A percentile compares a stretch with the other conserved stretches of the same genome.
Evolutionary conservation across 2,888 invertebrate genomes (phyloP).

Genomic region (Heterodera filipjevi): DNA sequence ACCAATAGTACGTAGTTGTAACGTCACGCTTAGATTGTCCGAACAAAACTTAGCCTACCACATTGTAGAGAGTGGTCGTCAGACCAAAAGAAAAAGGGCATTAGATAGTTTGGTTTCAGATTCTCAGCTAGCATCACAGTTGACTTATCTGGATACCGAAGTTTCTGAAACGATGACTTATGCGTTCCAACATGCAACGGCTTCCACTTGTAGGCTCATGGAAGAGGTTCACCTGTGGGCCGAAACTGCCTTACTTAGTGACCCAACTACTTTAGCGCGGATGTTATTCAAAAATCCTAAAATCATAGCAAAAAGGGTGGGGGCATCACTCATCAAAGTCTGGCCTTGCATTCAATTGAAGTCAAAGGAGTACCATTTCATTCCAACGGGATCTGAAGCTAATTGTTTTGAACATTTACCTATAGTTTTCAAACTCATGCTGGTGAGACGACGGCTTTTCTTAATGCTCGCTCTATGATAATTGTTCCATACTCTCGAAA

Average conservation of each 20-base stretch:
- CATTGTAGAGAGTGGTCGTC: neutral
- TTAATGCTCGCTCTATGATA: conserved; percentile 3
- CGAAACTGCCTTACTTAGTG: neutral
- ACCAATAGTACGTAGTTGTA: neutral
- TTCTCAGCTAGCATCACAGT: neutral
- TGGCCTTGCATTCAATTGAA: neutral
- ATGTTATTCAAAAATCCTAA: neutral
- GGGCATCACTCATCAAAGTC: neutral
- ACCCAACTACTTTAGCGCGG: conserved; percentile 5
- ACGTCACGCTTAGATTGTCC: neutral
- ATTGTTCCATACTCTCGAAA: neutral
- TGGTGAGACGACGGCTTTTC: neutral
- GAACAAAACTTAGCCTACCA: conserved; percentile 1
- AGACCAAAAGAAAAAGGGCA: neutral
- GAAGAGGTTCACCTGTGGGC: neutral
- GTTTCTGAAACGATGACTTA: neutral
- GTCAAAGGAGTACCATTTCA: neutral
- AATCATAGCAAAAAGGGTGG: neutral
- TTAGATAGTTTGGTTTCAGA: neutral
- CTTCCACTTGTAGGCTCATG: neutral
- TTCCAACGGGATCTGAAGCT: neutral
- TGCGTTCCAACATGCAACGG: neutral
- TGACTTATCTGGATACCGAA: neutral
- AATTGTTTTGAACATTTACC: conserved; percentile 1
- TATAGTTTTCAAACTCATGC: neutral